Conservation (phyloP, 2,888 invertebrate genomes). For the Bruchidius siliquastri region DNA sequence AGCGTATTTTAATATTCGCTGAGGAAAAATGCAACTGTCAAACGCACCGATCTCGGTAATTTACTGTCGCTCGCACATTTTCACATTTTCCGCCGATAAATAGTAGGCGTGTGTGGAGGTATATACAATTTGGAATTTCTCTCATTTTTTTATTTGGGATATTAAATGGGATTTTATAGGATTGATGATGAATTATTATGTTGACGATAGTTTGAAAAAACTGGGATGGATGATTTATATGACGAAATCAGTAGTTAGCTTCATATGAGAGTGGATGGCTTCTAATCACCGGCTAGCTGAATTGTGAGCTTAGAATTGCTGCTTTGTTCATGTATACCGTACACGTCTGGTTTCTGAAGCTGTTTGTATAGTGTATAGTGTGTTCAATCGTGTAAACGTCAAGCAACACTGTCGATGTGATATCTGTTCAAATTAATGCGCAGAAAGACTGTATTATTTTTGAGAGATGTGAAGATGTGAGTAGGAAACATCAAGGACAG, state of each 20-base stretch:
- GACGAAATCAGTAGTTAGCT: not conserved
- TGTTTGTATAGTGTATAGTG: too few relatives aligned
- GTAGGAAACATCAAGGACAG: too few relatives aligned
- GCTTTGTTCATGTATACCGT: too few relatives aligned
- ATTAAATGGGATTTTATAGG: not conserved
- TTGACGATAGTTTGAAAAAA: not conserved
- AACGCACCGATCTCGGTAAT: constrained; percentile 30
- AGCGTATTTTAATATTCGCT: not conserved
- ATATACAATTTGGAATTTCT: not conserved
- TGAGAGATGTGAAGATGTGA: too few relatives aligned
- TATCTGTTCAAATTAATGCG: too few relatives aligned
- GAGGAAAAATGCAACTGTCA: constrained; percentile 30
- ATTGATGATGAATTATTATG: not conserved
- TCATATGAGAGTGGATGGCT: too few relatives aligned
- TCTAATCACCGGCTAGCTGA: too few relatives aligned
- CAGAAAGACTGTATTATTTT: too few relatives aligned
- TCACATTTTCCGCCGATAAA: not conserved
- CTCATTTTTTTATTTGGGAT: not conserved
- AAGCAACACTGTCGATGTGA: too few relatives aligned
- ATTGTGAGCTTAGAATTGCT: too few relatives aligned
- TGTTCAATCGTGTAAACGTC: too few relatives aligned
- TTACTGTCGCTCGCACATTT: constrained; percentile 18
- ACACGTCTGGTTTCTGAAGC: too few relatives aligned
- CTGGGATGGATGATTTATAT: not conserved
- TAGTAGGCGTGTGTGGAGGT: not conserved